A percentile compares a stretch with the other conserved stretches of the same genome.
phyloP scores from a whole-genome alignment of 2,888 invertebrate genomes.

The Phania funesta region DNA sequence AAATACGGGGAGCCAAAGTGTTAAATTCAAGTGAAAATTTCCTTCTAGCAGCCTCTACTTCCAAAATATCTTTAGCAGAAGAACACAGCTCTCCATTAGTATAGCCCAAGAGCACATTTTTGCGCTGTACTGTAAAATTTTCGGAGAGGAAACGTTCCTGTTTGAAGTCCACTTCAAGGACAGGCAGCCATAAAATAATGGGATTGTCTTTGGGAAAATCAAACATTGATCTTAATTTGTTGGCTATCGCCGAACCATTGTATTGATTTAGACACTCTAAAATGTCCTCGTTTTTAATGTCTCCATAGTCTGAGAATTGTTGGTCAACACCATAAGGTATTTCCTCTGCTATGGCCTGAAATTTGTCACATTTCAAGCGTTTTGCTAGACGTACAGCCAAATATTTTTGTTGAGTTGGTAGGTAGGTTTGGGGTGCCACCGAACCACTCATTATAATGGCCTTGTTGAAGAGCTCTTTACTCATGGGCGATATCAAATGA shows the following conservation, averaged over 20 bases:
- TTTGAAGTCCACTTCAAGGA: constrained; percentile 81
- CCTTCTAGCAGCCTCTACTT: constrained; percentile 41
- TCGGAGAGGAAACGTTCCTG: constrained; percentile 81
- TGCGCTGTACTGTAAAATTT: constrained; percentile 74
- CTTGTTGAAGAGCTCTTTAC: constrained; percentile 81
- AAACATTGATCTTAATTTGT: constrained; percentile 71
- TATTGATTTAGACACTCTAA: constrained; percentile 80
- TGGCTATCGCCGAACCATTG: constrained; percentile 67
- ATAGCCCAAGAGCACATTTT: constrained; percentile 79
- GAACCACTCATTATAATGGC: constrained; percentile 82
- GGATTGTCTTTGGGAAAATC: constrained; percentile 73
- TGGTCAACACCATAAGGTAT: constrained; percentile 6
- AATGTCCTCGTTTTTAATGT: constrained; percentile 74
- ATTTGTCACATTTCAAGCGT: constrained; percentile 79
- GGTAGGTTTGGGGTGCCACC: constrained; percentile 71
- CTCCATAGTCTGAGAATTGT: constrained; percentile 68
- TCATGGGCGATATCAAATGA: constrained; percentile 78
- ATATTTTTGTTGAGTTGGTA: constrained; percentile 79
- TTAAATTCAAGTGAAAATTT: constrained; percentile 81
- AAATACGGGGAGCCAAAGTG: constrained; percentile 81
- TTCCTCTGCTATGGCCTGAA: constrained; percentile 60
- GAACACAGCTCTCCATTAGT: constrained; percentile 81
- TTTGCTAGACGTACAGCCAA: constrained; percentile 81
- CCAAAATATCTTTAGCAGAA: constrained; percentile 78
- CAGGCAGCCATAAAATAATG: constrained; percentile 80